Conservation (phyloP, 23 tunicate species). For the Clavelina lepadiformis region DNA sequence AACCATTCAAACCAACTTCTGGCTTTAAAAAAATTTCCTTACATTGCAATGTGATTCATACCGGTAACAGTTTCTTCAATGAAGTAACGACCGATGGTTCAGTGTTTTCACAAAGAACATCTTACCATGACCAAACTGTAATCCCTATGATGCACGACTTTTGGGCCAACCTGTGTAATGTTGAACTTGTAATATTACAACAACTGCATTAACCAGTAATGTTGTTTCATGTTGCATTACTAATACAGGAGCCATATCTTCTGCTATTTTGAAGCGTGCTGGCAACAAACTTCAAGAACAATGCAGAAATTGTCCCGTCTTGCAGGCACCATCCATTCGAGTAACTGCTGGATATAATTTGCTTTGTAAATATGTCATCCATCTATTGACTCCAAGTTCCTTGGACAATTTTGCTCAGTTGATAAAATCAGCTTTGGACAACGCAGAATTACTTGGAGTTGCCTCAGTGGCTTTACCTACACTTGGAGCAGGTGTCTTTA, state of each 20-base stretch:
- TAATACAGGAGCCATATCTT: constrained; percentile 26
- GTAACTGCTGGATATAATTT: constrained; percentile 24
- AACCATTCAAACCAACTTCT: too few species aligned
- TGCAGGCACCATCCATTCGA: constrained; percentile 6
- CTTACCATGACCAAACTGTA: too few species aligned
- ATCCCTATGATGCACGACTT: too few species aligned
- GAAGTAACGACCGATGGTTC: not conserved
- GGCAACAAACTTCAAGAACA: constrained; percentile 26
- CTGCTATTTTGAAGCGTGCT: constrained; percentile 25
- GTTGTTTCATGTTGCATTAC: too few species aligned
- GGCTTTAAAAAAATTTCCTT: too few species aligned
- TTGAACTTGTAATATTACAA: too few species aligned
- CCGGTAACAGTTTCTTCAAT: too few species aligned
- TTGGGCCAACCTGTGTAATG: too few species aligned
- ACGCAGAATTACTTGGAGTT: constrained; percentile 37
- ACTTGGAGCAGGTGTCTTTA: constrained; percentile 33
- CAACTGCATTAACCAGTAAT: too few species aligned
- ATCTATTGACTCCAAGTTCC: constrained; percentile 33
- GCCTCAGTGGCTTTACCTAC: constrained; percentile 42
- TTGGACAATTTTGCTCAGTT: constrained; percentile 3
- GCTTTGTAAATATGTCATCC: constrained; percentile 33
- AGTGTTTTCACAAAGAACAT: too few species aligned
- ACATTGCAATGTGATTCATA: too few species aligned
- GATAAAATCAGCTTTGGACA: constrained; percentile 29
- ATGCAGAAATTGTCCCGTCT: constrained; percentile 6